Conservation (phyloP, 2,888 invertebrate genomes). For the Vanessa cardui region DNA sequence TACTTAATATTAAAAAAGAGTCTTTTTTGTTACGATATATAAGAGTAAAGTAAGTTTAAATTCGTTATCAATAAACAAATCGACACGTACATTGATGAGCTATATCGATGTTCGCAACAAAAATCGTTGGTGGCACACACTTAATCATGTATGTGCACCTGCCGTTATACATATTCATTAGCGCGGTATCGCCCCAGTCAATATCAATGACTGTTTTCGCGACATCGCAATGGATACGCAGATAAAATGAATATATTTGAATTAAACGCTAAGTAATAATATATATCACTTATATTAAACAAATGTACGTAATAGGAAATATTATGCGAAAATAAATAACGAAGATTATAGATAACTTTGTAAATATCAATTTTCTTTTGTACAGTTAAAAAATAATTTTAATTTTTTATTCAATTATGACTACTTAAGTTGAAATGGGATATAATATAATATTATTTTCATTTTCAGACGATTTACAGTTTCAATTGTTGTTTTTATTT, state of each 20-base stretch:
- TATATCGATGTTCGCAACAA: slow-evolving; percentile 66
- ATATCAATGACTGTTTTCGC: slow-evolving; percentile 72
- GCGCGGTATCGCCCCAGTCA: slow-evolving; percentile 64
- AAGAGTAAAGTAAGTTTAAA: slow-evolving; percentile 19
- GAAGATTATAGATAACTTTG: too few species aligned
- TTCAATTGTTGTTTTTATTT: slow-evolving; percentile 7
- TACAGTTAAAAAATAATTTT: too few species aligned
- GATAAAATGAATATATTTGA: slow-evolving; percentile 15
- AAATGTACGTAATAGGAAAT: too few species aligned
- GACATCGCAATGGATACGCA: slow-evolving; percentile 37
- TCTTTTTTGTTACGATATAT: not conserved
- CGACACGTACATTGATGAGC: slow-evolving; percentile 56
- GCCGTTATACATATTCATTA: slow-evolving; percentile 80
- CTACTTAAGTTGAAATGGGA: not conserved
- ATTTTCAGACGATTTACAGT: not conserved
- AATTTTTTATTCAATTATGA: not conserved
- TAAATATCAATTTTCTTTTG: too few species aligned
- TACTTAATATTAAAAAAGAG: not conserved
- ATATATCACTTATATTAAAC: too few species aligned
- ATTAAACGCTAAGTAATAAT: not conserved
- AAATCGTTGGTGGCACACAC: slow-evolving; percentile 76
- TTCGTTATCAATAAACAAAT: slow-evolving; percentile 55
- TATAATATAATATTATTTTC: not conserved
- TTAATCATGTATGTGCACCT: slow-evolving; percentile 77
- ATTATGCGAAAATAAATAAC: too few species aligned